Base-by-base conservation (phyloP, 53 echinoderm and acorn worm genomes). In the Zoroaster sp. region DNA sequence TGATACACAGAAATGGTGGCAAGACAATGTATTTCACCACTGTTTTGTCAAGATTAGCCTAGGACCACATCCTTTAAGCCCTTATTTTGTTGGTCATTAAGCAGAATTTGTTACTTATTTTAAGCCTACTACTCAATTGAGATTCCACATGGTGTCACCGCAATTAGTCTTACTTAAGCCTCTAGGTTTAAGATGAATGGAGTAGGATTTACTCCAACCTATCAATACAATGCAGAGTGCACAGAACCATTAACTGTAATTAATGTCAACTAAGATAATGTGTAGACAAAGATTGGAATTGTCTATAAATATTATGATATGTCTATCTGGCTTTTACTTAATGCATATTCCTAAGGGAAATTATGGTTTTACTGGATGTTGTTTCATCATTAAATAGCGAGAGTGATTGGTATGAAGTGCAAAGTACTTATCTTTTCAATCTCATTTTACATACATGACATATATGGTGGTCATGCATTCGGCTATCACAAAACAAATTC, bases 1-100 rank as follows among this genome's bases (percentile, higher is more conserved):
- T 63, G 80, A 80, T 80, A 80, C 63, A 80, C 65, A 59, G 39
- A 77, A 77, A 77, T 28, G 77, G 77, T 77, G 77, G 34, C 47
- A 77, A 35, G 47, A 77, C 77, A 77, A 44, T 28, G 63, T 59
- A 28, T 59, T 59, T 59, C 63, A 59, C 63, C 28, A 28, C 63
- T 59, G 63, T 14, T 49, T 46, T 67, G 40, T 44, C 44, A 6
- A 42, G 66, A 68, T 43, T 41, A 39, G 39, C 42, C 74, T n/a
- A 1, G 15, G 40, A 40, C 20, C n/a, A 43, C 17, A 43, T 43
- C 68, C 41, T 4, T 11, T 66, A 82, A 82, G 67, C 82, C 66
- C 40, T 82, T 82, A 9, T 68, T 82, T 66, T 28, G 18, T 40
- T 18, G 59, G 82, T 82, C 82, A 82, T 82, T 43, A 82, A 15